Evolutionary conservation across 2,797 vertebrate species (phyloP).

Genomic region (Apodemus agrarius): DNA sequence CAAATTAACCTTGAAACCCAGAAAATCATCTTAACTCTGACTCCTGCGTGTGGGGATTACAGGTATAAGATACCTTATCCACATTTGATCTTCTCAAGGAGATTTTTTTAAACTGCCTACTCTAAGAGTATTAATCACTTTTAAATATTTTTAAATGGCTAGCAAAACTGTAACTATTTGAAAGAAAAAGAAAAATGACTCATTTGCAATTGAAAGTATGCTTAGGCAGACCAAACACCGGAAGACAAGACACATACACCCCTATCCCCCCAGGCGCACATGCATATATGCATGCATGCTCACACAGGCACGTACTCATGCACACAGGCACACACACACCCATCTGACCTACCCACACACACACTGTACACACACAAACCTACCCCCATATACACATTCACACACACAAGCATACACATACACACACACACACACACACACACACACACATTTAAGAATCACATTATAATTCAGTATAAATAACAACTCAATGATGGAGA

Average conservation of each 20-base stretch:
- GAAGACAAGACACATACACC: background rate
- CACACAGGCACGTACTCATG: too few relatives aligned
- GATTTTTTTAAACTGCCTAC: background rate
- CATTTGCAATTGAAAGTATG: background rate
- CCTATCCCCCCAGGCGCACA: too few relatives aligned
- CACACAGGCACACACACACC: too few relatives aligned
- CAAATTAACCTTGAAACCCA: background rate
- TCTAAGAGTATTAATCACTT: background rate
- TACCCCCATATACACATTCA: too few relatives aligned
- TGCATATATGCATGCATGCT: background rate
- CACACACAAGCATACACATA: too few relatives aligned
- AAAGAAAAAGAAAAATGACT: background rate
- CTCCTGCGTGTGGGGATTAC: background rate
- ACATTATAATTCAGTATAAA: background rate
- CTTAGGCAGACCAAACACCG: background rate
- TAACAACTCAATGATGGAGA: background rate
- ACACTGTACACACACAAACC: too few relatives aligned
- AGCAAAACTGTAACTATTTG: background rate
- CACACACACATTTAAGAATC: background rate
- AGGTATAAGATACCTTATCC: background rate
- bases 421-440: background rate
- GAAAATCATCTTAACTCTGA: background rate
- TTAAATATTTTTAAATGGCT: background rate
- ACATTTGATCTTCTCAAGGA: background rate
- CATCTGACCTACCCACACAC: too few relatives aligned